Percentiles rank a stretch among this genome's conserved stretches.
Evolutionary conservation across 1,140 invertebrate genomes (phyloP).

Genomic region (Neodiprion fabricii): DNA sequence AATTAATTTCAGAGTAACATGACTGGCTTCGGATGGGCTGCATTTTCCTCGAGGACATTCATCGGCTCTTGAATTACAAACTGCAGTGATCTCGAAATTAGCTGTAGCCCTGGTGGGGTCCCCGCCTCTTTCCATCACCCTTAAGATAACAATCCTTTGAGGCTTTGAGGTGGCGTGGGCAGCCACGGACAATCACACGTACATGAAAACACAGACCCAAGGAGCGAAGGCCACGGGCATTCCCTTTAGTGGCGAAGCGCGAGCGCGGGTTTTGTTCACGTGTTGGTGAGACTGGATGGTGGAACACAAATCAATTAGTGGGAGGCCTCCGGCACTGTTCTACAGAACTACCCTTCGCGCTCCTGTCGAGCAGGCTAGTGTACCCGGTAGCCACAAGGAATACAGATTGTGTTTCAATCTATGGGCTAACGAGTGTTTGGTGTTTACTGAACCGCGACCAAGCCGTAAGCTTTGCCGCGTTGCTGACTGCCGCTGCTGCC

Average conservation of each 20-base stretch:
- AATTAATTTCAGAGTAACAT: conserved; percentile 23
- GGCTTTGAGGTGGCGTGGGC: conserved; percentile 34
- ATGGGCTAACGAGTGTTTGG: conserved; percentile 60
- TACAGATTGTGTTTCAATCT: conserved; percentile 61
- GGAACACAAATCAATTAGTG: conserved; percentile 57
- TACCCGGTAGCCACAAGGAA: conserved; percentile 51
- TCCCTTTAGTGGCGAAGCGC: background rate
- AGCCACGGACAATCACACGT: conserved; percentile 16
- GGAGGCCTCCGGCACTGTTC: conserved; percentile 45
- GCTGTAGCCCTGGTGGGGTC: conserved; percentile 17
- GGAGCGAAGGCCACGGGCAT: conserved; percentile 27
- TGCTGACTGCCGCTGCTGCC: background rate
- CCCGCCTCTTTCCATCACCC: conserved; percentile 18
- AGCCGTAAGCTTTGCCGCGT: background rate
- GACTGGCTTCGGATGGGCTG: conserved; percentile 1
- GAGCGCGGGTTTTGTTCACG: background rate
- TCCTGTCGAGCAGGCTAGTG: conserved; percentile 15
- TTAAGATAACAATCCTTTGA: conserved; percentile 56
- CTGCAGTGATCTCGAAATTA: conserved; percentile 34
- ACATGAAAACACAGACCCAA: conserved; percentile 26
- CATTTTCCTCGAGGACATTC: conserved; percentile 23
- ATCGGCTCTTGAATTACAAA: conserved; percentile 12
- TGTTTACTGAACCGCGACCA: conserved; percentile 57
- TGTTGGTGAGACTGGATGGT: conserved; percentile 39
- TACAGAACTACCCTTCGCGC: conserved; percentile 43